Percentiles rank a stretch among this genome's conserved stretches.
Conservation (phyloP, 2,888 invertebrate genomes). For the Lingula anatina region DNA sequence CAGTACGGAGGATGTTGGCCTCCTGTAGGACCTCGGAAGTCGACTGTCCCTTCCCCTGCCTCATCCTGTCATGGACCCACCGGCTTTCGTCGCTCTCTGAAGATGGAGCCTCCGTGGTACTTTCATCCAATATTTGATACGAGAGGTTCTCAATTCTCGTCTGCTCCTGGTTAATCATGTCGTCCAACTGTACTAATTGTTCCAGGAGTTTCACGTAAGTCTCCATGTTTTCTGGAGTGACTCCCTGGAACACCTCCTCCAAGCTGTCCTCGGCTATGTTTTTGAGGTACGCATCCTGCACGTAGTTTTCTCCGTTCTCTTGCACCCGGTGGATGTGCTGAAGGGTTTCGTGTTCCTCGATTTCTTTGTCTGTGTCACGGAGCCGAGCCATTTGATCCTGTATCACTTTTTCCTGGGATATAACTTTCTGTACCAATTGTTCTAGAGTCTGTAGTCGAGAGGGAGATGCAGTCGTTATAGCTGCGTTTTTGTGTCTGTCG, state of each 20-base stretch:
- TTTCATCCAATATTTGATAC: conserved; percentile 52
- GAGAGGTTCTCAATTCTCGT: conserved; percentile 66
- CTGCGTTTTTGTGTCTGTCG: too few species aligned
- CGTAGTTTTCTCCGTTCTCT: conserved; percentile 29
- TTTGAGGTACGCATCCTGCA: conserved; percentile 31
- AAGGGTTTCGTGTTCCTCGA: conserved; percentile 59
- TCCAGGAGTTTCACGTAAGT: conserved; percentile 69
- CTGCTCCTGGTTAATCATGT: conserved; percentile 69
- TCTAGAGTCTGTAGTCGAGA: conserved; percentile 25
- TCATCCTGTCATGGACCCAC: conserved; percentile 2
- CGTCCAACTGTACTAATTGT: too few species aligned
- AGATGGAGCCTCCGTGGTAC: conserved; percentile 3
- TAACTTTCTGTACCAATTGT: conserved; percentile 55
- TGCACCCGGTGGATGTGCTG: conserved; percentile 20
- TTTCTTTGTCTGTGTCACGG: conserved; percentile 69
- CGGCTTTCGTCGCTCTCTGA: not conserved
- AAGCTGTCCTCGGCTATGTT: conserved; percentile 26
- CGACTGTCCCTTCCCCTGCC: conserved; percentile 5
- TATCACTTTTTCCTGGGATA: conserved; percentile 62
- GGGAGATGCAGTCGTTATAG: not conserved
- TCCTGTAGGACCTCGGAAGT: conserved; percentile 21
- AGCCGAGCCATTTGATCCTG: conserved; percentile 54
- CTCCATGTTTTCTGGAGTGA: conserved; percentile 58
- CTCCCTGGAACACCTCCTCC: conserved; percentile 57
- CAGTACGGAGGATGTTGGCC: conserved; percentile 26